Evolutionary conservation across 1,140 invertebrate species (phyloP), one percentile per base, ranked within the genome.

Genomic region (Hyposmocoma kahamanoa): DNA sequence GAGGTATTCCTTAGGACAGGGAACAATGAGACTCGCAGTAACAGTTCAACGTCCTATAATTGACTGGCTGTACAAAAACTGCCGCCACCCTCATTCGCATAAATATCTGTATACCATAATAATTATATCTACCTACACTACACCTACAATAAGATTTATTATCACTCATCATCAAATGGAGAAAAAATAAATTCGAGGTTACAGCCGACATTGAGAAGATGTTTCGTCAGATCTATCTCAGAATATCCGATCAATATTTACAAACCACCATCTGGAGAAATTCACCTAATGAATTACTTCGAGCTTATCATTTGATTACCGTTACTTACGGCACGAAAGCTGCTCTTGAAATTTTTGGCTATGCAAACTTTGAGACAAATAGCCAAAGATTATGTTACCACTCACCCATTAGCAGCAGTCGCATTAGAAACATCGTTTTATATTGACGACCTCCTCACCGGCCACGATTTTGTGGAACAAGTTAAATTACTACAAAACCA

Each of bases 171-270:
- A 10, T 39, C 9, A 20, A 18, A 11, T 58, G 47, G 34, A 36
- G 68, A 2, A 32, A 8, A n/a, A 22, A 53, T 36, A 34, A 32
- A 34, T 47, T 39, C 22, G 60, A 62, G 0, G 41, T 81, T n/a
- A 46, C 50, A 1, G 50, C 54, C 1, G 72, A 83, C 42, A 62
- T 80, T 1, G 43, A 50, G 17, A 70, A 77, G 53, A 79, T 80
- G 63, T 86, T 68, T 47, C 46, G 74, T 6, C 74, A 79, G 52
- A 62, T 84, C 4, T 11, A 9, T 22, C 36, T 80, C 1, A 43
- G 63, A 50, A 18, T 28, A 22, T 36, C 63, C 1, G 59, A 79
- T 50, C 17, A 43, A 13, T 41, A 66, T 18, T 59, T 61, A 36
- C 76, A 79, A 57, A 9, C 30, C 3, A 34, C 15, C 30, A 13